Evolutionary conservation across 2,888 invertebrate species (phyloP), one percentile per base, ranked within the genome.

Genomic region (Lycia hirtaria): DNA sequence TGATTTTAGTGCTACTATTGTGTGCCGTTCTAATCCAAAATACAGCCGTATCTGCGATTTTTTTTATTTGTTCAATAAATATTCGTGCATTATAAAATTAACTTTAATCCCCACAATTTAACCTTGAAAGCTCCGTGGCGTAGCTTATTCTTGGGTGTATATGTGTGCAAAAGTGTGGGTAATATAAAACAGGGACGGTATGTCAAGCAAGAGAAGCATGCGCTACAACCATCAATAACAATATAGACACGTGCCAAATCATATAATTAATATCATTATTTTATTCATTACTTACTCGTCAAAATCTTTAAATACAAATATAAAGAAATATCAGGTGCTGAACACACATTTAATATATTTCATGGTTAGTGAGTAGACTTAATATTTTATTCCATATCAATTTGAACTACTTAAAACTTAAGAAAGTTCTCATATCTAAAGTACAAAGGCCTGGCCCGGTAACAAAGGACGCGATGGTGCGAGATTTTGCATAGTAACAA

Each of bases 181-280:
- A 22, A 17, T 52, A 55, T 54, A 54, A 45, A 54, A 60, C 58
- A 65, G 68, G 63, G 55, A 63, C 51, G 76, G 74, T 71, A 79
- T 79, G 76, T 71, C 68, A 62, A 87, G 88, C 88, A 87, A 87
- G 86, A 87, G 85, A 84, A 83, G 78, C 90, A 90, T 91, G 92
- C 90, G 89, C 86, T 84, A 84, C 90, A 90, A 91, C 87, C 92
- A 88, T 88, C 88, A 69, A 80, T 19, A 69, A 66, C 26, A 38
- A 40, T 10, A 14, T 22, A 12, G 10, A 45, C 47, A 65, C 67
- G 78, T 76, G 74, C 74, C 66, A 43, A 64, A 40, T 49, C 45
- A 57, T 54, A 53, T 12, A 20, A 12, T 14, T 22, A 37, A 12
- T 12, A 14, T 24, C 0, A 10, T 6, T 19, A 15, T 22, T 12